These are phyloP conservation scores for Triplophysa rosa DNA, from an alignment of 2,113 vertebrate genomes.

Conservation along the genomic window DNA sequence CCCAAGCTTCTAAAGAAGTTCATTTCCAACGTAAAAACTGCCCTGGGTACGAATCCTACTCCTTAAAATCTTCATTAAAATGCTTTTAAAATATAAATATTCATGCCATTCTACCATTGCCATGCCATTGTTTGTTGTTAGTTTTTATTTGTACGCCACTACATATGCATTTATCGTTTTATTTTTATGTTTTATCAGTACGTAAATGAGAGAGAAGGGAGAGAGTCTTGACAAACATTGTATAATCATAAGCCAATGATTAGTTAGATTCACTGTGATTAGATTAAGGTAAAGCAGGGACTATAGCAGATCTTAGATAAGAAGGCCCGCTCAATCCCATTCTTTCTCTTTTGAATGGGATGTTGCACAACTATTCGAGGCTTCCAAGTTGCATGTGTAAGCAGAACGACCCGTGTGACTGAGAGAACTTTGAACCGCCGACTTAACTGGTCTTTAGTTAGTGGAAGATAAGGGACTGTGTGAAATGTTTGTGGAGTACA, in stretches of 20 bases:
- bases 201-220: too few relatives aligned
- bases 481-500: neutral
- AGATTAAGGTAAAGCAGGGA: neutral
- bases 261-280: neutral
- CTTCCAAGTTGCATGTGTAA: constrained; percentile 44
- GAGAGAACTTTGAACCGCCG: constrained; percentile 41
- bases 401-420: constrained; percentile 34
- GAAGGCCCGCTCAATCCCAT: neutral
- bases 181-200: neutral
- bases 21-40: neutral
- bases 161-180: neutral
- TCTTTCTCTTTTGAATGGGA: constrained; percentile 6
- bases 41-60: neutral
- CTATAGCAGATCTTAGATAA: neutral
- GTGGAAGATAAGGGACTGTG: neutral
- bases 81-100: neutral
- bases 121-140: neutral
- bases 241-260: neutral
- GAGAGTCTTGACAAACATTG: neutral
- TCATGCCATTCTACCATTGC: neutral
- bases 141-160: neutral
- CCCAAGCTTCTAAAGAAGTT: neutral
- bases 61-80: constrained; percentile 3
- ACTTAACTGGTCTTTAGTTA: neutral
- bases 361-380: constrained; percentile 26